Percentiles rank a stretch among this genome's conserved stretches.
phyloP scores from a whole-genome alignment of 1,140 invertebrate species.

The Cardiocondyla obscurior region DNA sequence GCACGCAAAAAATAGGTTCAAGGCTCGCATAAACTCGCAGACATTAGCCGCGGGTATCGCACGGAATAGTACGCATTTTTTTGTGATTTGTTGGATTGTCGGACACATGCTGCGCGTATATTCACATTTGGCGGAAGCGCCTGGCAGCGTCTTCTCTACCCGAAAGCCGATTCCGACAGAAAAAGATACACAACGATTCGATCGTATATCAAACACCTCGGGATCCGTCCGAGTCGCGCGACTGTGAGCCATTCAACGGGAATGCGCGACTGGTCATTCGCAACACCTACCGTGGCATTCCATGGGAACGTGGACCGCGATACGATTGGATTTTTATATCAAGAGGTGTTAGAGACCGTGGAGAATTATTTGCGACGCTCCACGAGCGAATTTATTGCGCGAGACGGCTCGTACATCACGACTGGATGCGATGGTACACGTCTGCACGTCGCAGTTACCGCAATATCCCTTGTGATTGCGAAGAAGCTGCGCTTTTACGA shows the following conservation, averaged over 20 bases:
- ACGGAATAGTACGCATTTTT: background rate
- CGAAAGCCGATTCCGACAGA: background rate
- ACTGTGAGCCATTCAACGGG: constrained; percentile 1
- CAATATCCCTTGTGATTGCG: background rate
- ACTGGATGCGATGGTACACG: background rate
- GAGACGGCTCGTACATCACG: background rate
- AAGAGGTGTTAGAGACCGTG: constrained; percentile 9
- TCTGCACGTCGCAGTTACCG: background rate
- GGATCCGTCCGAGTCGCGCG: background rate
- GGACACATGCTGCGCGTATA: background rate
- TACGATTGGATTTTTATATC: constrained; percentile 21
- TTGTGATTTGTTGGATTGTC: constrained; percentile 7
- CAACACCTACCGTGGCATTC: background rate
- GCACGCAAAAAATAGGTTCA: constrained; percentile 23
- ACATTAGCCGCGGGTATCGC: background rate
- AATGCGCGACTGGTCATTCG: background rate
- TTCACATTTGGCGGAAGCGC: background rate
- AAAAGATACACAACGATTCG: background rate
- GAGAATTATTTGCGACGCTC: constrained; percentile 10
- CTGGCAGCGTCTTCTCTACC: background rate
- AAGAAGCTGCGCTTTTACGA: background rate
- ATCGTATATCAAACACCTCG: constrained; percentile 20
- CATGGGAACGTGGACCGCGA: constrained; percentile 3
- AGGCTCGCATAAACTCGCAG: background rate
- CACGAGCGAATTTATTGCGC: constrained; percentile 3